These are phyloP conservation scores for Cheilosia scutellata DNA, from an alignment of 2,888 invertebrate species.

Conservation along the genomic window DNA sequence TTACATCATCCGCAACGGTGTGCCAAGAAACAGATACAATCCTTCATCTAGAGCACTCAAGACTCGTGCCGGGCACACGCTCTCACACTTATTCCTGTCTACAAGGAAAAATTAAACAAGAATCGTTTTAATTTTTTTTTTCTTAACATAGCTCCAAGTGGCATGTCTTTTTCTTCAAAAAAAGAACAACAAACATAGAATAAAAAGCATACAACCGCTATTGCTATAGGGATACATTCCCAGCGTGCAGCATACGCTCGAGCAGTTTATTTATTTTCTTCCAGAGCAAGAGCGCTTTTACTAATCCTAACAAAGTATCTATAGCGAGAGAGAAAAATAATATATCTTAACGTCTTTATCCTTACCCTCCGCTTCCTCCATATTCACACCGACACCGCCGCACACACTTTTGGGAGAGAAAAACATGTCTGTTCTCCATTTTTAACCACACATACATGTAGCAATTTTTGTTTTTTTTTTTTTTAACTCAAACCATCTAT, in stretches of 20 bases:
- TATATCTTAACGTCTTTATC: constrained; percentile 52
- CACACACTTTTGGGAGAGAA: constrained; percentile 14
- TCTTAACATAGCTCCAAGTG: constrained; percentile 33
- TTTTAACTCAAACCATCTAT: constrained; percentile 79
- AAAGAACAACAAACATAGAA: constrained; percentile 14
- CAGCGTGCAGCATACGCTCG: constrained; percentile 13
- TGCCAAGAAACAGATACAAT: constrained; percentile 63
- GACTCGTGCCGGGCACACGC: constrained; percentile 65
- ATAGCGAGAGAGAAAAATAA: constrained; percentile 46
- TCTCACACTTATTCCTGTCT: constrained; percentile 29
- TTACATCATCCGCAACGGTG: constrained; percentile 62
- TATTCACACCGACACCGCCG: background rate
- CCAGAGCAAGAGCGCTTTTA: constrained; percentile 67
- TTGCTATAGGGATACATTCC: constrained; percentile 22
- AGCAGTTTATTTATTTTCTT: constrained; percentile 70
- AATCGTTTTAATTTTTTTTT: constrained; percentile 15
- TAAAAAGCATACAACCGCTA: constrained; percentile 14
- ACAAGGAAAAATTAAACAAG: constrained; percentile 30
- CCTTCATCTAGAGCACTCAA: constrained; percentile 43
- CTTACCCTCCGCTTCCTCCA: constrained; percentile 43
- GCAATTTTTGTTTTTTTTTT: constrained; percentile 75
- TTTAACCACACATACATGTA: constrained; percentile 69
- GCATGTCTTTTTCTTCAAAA: background rate
- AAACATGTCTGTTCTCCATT: constrained; percentile 56
- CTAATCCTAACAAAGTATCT: constrained; percentile 71